Conservation (phyloP, 2,888 invertebrate species). For the Latheticus oryzae region DNA sequence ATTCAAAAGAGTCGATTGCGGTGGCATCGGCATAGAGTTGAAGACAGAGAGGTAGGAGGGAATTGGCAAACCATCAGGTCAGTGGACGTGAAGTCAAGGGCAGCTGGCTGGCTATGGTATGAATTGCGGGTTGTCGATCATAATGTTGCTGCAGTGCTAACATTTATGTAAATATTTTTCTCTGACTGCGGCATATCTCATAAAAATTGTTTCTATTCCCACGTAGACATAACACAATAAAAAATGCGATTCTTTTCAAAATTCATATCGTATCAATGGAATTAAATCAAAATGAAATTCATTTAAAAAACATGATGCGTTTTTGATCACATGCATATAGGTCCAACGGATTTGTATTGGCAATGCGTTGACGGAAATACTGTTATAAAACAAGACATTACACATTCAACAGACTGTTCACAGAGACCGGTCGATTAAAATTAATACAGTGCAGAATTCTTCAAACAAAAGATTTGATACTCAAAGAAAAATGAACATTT, state of each 20-base stretch:
- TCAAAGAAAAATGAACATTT: too few species aligned
- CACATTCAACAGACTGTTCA: slow-evolving; percentile 5
- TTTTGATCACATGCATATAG: slow-evolving; percentile 27
- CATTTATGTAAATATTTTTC: slow-evolving; percentile 43
- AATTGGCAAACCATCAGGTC: slow-evolving; percentile 62
- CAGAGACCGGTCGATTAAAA: slow-evolving; percentile 31
- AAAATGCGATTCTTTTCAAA: slow-evolving; percentile 14
- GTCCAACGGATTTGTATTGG: slow-evolving; percentile 35
- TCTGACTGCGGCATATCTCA: slow-evolving; percentile 11
- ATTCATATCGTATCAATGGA: slow-evolving; percentile 1
- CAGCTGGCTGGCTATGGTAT: slow-evolving; percentile 59
- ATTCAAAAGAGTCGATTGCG: slow-evolving; percentile 41
- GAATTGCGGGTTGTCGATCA: slow-evolving; percentile 59
- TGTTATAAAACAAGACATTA: slow-evolving; percentile 33
- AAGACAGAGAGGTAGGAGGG: slow-evolving; percentile 49
- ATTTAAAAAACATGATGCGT: slow-evolving; percentile 19
- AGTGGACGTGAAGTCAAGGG: slow-evolving; percentile 66
- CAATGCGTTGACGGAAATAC: slow-evolving; percentile 29
- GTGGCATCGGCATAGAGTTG: too few species aligned
- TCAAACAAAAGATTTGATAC: too few species aligned
- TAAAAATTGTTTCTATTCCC: slow-evolving; percentile 19
- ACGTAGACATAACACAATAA: slow-evolving; percentile 2
- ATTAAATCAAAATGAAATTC: slow-evolving; percentile 10
- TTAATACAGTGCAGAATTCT: too few species aligned
- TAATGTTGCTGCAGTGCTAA: slow-evolving; percentile 53